Evolutionary conservation across 35 echinoderm and acorn worm species (phyloP), one percentile per base, ranked within the genome.

Genomic region (Lytechinus pictus): DNA sequence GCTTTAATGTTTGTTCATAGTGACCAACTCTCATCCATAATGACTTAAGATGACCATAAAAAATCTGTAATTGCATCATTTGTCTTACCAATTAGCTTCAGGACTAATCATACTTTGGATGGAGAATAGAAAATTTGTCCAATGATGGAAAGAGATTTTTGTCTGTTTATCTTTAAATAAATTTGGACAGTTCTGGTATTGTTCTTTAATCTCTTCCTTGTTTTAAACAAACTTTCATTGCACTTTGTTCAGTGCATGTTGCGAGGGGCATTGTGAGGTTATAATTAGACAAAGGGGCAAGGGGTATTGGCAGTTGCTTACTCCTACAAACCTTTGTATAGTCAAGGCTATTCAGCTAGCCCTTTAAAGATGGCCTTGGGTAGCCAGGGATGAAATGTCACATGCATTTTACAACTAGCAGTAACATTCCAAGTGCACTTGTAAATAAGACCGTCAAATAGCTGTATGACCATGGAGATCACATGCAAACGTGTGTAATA

Each of bases 401-500:
- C 66, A 79, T 79, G 19, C 19, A 79, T 79, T 79, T 79, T 5
- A 16, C 19, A 24, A n/a, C 9, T 58, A 13, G 56, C 56, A 58
- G 9, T 11, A 24, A 79, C 66, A 79, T 79, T 79, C 66, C 66
- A 79, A 79, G 66, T 79, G n/a, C n/a, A 19, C 14, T 24, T 24
- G 66, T 79, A 79, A 79, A 79, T 79, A 79, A 79, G 66, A 79
- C 66, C 66, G n/a, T 24, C 66, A 79, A 79, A 79, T 19, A 79
- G 66, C 19, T 79, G 16, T 79, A 24, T 79, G 19, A 79, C 66
- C 66, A 79, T 44, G 33, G 33, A 44, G 33, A 44, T 44, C 33
- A 44, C 33, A 44, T 79, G 66, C 66, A n/a, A 24, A 79, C 66
- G n/a, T 79, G n/a, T 79, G 66, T 79, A 79, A 79, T 79, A 79